Percentiles rank a stretch among this genome's conserved stretches.
phyloP scores from a whole-genome alignment of 2,888 invertebrate genomes.

The Limnephilus auricula region DNA sequence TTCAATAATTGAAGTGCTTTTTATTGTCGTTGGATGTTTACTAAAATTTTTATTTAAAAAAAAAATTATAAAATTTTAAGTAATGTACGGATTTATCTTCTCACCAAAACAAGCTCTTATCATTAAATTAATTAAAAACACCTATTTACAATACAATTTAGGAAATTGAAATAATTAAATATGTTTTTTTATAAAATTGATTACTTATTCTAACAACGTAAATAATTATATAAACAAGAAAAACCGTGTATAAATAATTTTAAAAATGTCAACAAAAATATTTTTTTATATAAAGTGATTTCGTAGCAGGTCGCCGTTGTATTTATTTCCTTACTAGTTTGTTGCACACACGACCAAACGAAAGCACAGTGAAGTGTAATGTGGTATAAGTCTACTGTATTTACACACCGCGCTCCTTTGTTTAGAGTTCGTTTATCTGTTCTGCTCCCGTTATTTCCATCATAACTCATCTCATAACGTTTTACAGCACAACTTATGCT shows the following conservation, averaged over 20 bases:
- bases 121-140: background rate
- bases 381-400: conserved; percentile 39
- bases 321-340: no score
- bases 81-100: background rate
- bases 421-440: conserved; percentile 45
- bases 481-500: background rate
- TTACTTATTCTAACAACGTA: no score
- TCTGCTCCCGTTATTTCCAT: conserved; percentile 42
- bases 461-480: background rate
- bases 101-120: background rate
- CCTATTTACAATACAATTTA: no score
- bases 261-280: no score
- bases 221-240: no score
- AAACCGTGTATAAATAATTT: no score
- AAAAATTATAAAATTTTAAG: background rate
- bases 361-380: background rate
- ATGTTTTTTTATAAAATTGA: no score
- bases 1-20: background rate
- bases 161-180: background rate
- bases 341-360: background rate
- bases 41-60: background rate
- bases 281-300: no score
- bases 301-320: no score
- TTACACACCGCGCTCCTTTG: conserved; percentile 45
- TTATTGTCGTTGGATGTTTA: background rate